Percentiles rank a stretch among this genome's conserved stretches.
Evolutionary conservation across 2,888 invertebrate genomes (phyloP).

Genomic region (Ennomos quercinarius): DNA sequence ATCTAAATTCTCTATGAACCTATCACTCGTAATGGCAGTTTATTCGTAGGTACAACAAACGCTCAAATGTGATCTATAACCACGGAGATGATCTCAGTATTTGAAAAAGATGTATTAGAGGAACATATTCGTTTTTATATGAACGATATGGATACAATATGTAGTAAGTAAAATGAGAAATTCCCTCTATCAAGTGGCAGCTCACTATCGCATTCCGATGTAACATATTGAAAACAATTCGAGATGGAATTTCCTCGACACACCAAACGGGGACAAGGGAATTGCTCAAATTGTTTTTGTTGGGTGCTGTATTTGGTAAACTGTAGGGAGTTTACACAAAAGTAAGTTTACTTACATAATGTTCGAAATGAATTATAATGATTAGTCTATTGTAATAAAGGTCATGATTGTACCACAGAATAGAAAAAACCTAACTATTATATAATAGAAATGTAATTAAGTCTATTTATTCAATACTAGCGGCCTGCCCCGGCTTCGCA

Average conservation of each 20-base stretch:
- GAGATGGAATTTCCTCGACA: conserved; percentile 51
- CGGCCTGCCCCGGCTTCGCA: no score
- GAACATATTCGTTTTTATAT: conserved; percentile 6
- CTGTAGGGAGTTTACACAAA: not conserved
- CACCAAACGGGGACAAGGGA: conserved; percentile 35
- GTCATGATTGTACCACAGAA: no score
- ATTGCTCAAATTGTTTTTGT: conserved; percentile 37
- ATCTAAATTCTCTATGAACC: not conserved
- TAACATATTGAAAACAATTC: conserved; percentile 64
- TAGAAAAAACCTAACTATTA: no score
- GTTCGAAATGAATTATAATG: conserved; percentile 12
- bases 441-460: no score
- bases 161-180: conserved; percentile 45
- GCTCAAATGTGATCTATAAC: conserved; percentile 13
- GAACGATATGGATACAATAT: conserved; percentile 24
- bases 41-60: conserved; percentile 2
- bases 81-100: conserved; percentile 21
- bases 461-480: no score
- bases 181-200: conserved; percentile 46
- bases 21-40: conserved; percentile 16
- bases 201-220: conserved; percentile 58
- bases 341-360: conserved; percentile 1
- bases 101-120: conserved; percentile 22
- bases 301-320: conserved; percentile 25
- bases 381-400: not conserved